A percentile compares a stretch with the other conserved stretches of the same genome.
phyloP scores from a whole-genome alignment of 2,797 vertebrate genomes.

The Borostomias antarcticus region DNA sequence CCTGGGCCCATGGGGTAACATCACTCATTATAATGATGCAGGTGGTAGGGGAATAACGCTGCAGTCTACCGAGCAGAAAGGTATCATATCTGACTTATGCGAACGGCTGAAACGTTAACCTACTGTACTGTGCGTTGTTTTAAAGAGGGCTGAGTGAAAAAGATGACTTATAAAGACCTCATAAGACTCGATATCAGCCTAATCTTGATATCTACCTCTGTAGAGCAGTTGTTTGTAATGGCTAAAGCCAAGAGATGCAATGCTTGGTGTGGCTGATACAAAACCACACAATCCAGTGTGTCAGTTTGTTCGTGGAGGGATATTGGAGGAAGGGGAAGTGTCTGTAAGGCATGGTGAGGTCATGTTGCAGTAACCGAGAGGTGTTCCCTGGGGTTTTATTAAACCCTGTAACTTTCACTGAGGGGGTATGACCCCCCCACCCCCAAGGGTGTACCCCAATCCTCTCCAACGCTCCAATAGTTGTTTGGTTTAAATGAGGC shows the following conservation, averaged over 20 bases:
- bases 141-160: not conserved
- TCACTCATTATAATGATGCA: conserved; percentile 18
- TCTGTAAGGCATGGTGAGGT: conserved; percentile 65
- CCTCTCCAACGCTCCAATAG: conserved; percentile 50
- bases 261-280: not conserved
- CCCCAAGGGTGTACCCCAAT: conserved; percentile 52
- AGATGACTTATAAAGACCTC: not conserved
- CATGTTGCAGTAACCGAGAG: conserved; percentile 72
- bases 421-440: conserved; percentile 67
- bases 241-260: not conserved
- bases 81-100: not conserved
- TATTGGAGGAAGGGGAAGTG: conserved; percentile 51
- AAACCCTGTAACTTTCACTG: conserved; percentile 72
- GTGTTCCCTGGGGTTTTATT: conserved; percentile 70
- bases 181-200: not conserved
- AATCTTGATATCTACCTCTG: not conserved
- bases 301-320: conserved; percentile 40
- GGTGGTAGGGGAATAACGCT: conserved; percentile 1
- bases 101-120: not conserved
- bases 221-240: not conserved
- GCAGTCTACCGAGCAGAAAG: not conserved
- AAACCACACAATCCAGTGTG: conserved; percentile 14
- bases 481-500: conserved; percentile 71
- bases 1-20: conserved; percentile 3
- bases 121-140: not conserved